Evolutionary conservation across 1,140 invertebrate species (phyloP).

Genomic region (Maniola jurtina): DNA sequence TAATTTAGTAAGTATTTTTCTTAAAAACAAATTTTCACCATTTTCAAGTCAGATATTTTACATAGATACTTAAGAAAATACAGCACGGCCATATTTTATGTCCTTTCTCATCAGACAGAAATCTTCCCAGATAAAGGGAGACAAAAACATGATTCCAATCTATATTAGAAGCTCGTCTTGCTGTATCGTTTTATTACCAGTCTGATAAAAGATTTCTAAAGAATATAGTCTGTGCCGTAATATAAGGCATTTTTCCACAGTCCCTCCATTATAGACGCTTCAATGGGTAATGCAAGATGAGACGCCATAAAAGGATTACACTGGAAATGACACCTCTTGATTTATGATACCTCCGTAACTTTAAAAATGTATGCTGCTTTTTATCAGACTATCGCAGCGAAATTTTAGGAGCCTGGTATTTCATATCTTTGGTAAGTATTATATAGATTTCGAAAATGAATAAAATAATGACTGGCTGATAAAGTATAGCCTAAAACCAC

Average conservation of each 20-base stretch:
- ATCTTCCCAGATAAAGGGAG: not conserved
- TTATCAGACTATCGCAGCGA: too few relatives aligned
- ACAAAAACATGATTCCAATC: conserved; percentile 2
- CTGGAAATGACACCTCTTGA: conserved; percentile 26
- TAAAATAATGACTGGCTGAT: too few relatives aligned
- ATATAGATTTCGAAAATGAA: too few relatives aligned
- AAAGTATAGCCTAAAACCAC: too few relatives aligned
- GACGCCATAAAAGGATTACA: conserved; percentile 9
- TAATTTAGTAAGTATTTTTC: too few relatives aligned
- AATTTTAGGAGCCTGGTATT: too few relatives aligned
- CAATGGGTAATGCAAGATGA: conserved; percentile 53
- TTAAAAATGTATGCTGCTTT: not conserved
- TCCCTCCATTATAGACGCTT: conserved; percentile 47
- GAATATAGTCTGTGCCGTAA: conserved; percentile 31
- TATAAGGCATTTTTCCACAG: conserved; percentile 47
- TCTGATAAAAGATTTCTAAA: conserved; percentile 26
- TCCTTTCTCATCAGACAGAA: not conserved
- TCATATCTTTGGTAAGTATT: too few relatives aligned
- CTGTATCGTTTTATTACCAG: conserved; percentile 17
- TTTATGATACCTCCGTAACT: not conserved
- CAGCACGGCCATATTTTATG: not conserved
- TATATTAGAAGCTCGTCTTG: conserved; percentile 7
- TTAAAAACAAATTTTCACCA: too few relatives aligned
- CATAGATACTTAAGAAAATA: not conserved
- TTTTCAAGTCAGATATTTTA: too few relatives aligned